Evolutionary conservation across 2,888 invertebrate species (phyloP).

Genomic region (Yponomeuta plumbellus): DNA sequence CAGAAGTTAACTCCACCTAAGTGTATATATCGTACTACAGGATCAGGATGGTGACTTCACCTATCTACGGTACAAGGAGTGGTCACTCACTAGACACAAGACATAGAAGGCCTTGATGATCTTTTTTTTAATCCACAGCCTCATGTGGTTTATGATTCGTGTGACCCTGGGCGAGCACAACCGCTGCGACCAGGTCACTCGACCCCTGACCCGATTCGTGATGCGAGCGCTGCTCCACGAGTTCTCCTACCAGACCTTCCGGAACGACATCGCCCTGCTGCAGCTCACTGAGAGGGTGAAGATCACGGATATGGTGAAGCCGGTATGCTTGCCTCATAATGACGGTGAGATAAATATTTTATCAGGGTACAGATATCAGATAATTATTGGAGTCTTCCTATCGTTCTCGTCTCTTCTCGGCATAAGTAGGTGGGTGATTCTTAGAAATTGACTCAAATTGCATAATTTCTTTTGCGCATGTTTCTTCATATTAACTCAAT

Average conservation of each 20-base stretch:
- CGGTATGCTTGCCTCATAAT: conserved; percentile 85
- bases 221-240: conserved; percentile 84
- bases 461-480: too few relatives aligned
- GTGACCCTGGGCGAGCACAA: conserved; percentile 92
- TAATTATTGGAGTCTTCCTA: too few relatives aligned
- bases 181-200: conserved; percentile 82
- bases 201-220: conserved; percentile 85
- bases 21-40: too few relatives aligned
- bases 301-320: conserved; percentile 85
- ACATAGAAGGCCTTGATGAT: neutral
- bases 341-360: conserved; percentile 64
- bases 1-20: too few relatives aligned
- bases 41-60: too few relatives aligned
- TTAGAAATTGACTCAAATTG: too few relatives aligned
- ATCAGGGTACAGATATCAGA: too few relatives aligned
- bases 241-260: conserved; percentile 88
- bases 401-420: too few relatives aligned
- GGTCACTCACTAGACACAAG: too few relatives aligned
- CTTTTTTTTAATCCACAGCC: conserved; percentile 59
- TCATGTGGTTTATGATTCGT: conserved; percentile 95
- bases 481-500: too few relatives aligned
- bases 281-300: conserved; percentile 86
- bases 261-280: conserved; percentile 89
- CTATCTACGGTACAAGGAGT: too few relatives aligned
- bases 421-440: too few relatives aligned